These are phyloP conservation scores for Taenioides sp. DNA, from an alignment of 2,797 vertebrate genomes.

Conservation along the genomic window DNA sequence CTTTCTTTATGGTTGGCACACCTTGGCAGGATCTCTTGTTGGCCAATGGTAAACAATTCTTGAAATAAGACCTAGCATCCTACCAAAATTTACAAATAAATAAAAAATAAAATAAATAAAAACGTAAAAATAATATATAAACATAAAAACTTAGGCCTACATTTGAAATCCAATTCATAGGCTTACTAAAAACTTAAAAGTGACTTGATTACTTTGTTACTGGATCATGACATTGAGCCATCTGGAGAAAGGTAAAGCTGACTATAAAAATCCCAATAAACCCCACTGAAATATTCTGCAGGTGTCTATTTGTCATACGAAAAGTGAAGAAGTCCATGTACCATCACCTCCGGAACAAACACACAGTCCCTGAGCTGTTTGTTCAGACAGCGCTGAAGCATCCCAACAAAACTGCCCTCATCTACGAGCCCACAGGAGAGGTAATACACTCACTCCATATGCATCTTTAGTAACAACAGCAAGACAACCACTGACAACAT, in stretches of 20 bases:
- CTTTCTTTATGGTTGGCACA: neutral
- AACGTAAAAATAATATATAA: too few relatives aligned
- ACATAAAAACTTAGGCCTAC: too few relatives aligned
- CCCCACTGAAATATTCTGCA: slow-evolving; percentile 33
- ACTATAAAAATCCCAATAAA: neutral
- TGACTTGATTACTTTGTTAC: too few relatives aligned
- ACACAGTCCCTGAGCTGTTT: slow-evolving; percentile 83
- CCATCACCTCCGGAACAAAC: slow-evolving; percentile 58
- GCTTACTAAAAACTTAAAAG: too few relatives aligned
- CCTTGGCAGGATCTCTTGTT: too few relatives aligned
- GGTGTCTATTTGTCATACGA: slow-evolving; percentile 79
- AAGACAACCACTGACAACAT: neutral
- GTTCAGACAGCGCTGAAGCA: slow-evolving; percentile 63
- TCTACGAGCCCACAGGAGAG: slow-evolving; percentile 80
- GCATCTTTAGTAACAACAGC: neutral
- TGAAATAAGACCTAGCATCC: neutral
- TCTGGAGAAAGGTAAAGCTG: too few relatives aligned
- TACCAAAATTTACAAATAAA: neutral
- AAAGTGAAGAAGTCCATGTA: slow-evolving; percentile 76
- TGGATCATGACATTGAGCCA: too few relatives aligned
- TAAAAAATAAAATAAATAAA: neutral
- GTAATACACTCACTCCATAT: slow-evolving; percentile 30
- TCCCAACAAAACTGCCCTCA: slow-evolving; percentile 81
- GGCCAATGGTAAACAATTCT: too few relatives aligned
- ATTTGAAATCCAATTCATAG: too few relatives aligned